Conservation (phyloP, 2,888 invertebrate species). For the Ichneumoninae sp. region DNA sequence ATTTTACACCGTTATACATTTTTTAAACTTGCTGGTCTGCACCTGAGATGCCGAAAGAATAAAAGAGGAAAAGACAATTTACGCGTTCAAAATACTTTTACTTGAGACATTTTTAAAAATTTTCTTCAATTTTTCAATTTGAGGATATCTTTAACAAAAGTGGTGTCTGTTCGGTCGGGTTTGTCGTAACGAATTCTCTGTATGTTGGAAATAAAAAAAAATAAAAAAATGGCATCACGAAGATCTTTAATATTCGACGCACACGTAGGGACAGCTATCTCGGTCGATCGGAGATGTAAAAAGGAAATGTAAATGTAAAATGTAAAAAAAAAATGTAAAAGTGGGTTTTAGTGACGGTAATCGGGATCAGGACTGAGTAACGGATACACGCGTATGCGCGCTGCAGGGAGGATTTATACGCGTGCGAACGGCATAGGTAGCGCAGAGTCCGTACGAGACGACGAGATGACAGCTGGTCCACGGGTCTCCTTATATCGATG, state of each 20-base stretch:
- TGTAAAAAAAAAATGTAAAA: constrained; percentile 67
- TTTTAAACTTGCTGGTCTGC: no score
- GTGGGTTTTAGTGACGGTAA: constrained; percentile 70
- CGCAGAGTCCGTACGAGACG: constrained; percentile 33
- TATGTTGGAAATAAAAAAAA: not conserved
- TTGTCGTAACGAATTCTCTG: no score
- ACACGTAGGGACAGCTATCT: not conserved
- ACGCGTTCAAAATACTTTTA: not conserved
- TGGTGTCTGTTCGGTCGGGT: no score
- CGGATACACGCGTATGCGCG: constrained; percentile 72
- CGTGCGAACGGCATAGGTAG: constrained; percentile 26
- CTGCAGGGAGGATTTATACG: constrained; percentile 21
- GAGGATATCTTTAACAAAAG: no score
- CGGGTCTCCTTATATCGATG: constrained; percentile 79
- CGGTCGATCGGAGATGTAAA: not conserved
- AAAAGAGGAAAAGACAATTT: not conserved
- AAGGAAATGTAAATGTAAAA: constrained; percentile 8
- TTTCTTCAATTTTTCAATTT: not conserved
- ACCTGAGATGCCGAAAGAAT: not conserved
- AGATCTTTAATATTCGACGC: not conserved
- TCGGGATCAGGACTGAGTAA: constrained; percentile 79
- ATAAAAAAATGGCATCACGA: not conserved
- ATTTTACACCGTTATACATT: no score
- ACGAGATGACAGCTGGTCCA: constrained; percentile 72
- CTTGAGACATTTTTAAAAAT: not conserved